A percentile compares a stretch with the other conserved stretches of the same genome.
phyloP scores from a whole-genome alignment of 2,888 invertebrate genomes.

The Melieria omissa region DNA sequence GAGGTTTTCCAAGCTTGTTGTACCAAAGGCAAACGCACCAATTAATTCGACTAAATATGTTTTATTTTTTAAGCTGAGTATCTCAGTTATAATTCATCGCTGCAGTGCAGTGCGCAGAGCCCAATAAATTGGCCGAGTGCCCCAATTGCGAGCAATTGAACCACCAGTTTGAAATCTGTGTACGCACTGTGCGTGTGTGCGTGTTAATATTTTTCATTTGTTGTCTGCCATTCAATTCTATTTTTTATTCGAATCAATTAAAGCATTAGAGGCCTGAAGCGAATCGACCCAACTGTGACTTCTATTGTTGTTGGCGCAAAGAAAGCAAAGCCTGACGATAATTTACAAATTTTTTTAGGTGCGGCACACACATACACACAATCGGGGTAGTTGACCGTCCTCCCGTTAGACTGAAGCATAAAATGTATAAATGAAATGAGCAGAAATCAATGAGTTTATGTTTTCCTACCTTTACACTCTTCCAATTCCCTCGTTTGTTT shows the following conservation, averaged over 20 bases:
- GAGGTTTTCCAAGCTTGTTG: no score
- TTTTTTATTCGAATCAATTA: slow-evolving; percentile 52
- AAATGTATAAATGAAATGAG: neutral
- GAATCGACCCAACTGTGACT: slow-evolving; percentile 6
- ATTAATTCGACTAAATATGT: no score
- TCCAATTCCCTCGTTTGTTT: no score
- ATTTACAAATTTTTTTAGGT: neutral
- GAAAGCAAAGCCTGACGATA: no score
- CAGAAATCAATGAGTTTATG: neutral
- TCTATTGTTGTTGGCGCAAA: neutral
- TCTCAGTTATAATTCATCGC: no score
- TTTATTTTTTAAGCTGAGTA: no score
- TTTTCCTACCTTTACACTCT: neutral
- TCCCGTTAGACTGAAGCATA: neutral
- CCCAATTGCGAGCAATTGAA: no score
- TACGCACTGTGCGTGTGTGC: neutral
- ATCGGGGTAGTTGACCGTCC: neutral
- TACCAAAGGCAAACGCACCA: no score
- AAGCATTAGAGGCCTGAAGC: slow-evolving; percentile 45
- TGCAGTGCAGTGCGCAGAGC: no score
- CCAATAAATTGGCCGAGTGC: no score
- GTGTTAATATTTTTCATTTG: neutral
- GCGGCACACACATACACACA: neutral
- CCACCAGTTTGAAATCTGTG: neutral
- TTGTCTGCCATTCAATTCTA: slow-evolving; percentile 29